Conservation (phyloP, 1,140 invertebrate genomes). For the Nylanderia fulva region DNA sequence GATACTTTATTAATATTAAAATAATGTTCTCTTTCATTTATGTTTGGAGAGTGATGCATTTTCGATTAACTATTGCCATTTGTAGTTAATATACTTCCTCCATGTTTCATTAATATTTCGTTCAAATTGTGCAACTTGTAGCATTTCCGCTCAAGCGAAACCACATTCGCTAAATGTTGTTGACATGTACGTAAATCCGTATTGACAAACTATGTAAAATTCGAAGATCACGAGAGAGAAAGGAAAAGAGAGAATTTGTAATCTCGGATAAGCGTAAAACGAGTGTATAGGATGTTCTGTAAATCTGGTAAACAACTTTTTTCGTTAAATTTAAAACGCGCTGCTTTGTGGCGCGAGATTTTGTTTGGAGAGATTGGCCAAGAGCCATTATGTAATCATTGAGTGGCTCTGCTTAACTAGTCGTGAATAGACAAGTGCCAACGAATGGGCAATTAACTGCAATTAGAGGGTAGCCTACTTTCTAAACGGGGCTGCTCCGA, state of each 20-base stretch:
- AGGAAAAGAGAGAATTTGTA: conserved; percentile 13
- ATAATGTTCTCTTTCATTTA: not conserved
- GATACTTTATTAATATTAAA: not conserved
- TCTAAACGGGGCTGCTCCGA: conserved; percentile 69
- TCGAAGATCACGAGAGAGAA: conserved; percentile 16
- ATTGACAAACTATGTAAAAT: not conserved
- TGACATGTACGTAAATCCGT: not conserved
- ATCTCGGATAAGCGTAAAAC: conserved; percentile 20
- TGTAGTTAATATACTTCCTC: conserved; percentile 4
- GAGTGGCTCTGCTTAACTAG: conserved; percentile 74
- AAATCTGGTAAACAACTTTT: not conserved
- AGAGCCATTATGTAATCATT: conserved; percentile 74
- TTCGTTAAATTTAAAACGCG: not conserved
- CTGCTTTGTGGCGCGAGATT: conserved; percentile 11
- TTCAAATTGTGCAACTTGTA: not conserved
- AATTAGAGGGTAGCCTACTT: conserved; percentile 82
- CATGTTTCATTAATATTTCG: not conserved
- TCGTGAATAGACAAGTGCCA: conserved; percentile 78
- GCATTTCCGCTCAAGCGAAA: not conserved
- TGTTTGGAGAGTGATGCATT: not conserved
- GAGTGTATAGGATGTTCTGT: not conserved
- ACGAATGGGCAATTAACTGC: conserved; percentile 81
- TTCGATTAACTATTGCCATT: not conserved
- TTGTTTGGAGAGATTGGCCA: conserved; percentile 23
- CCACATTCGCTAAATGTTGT: not conserved